Base-by-base conservation (phyloP, 2,797 vertebrate genomes). In the Morelia viridis region DNA sequence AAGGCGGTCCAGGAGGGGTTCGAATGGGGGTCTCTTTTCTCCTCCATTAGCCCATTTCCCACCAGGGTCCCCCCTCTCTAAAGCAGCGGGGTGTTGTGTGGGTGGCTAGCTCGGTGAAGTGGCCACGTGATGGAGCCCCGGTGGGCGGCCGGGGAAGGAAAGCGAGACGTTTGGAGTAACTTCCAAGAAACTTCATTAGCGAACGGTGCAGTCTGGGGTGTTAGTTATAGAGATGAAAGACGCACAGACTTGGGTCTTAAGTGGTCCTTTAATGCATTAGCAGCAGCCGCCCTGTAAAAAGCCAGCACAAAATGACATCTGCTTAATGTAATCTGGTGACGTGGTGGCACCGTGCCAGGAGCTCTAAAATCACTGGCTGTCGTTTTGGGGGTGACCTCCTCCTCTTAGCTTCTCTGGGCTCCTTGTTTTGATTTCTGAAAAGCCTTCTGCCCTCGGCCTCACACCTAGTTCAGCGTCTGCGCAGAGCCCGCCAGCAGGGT, bases 251-350 rank as follows among this genome's bases (percentile, higher is more conserved):
- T 31, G 80, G 76, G n/a, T 87, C 93, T 90, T 41, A 93, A 94
- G 80, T 83, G 57, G 83, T 93, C 64, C 91, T 58, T 94, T 93
- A 93, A 90, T 94, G 91, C 92, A 89, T 94, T 90, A 89, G 89
- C 93, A 92, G 50, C 91, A 58, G 17, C 87, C 0, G 71, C 87
- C 92, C 91, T 76, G 85, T 0, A 1, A 90, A n/a, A 89, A 65
- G 35, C 85, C 57, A 4, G 86, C 6, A 7, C 62, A 22, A 76
- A 24, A 24, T 1, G 0, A 60, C 0, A 0, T 60, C 3, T 1
- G 90, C 57, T 87, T 94, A 92, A 91, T 91, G 93, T 0, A 1
- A 92, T 94, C 93, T 94, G 84, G 35, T 87, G 80, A 57, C 50
- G 80, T 92, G 58, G 76, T 50, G 87, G 94, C 86, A 35, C 61